These are phyloP conservation scores for Aphelenchoides besseyi DNA, from an alignment of 1,140 invertebrate species.

Conservation along the genomic window DNA sequence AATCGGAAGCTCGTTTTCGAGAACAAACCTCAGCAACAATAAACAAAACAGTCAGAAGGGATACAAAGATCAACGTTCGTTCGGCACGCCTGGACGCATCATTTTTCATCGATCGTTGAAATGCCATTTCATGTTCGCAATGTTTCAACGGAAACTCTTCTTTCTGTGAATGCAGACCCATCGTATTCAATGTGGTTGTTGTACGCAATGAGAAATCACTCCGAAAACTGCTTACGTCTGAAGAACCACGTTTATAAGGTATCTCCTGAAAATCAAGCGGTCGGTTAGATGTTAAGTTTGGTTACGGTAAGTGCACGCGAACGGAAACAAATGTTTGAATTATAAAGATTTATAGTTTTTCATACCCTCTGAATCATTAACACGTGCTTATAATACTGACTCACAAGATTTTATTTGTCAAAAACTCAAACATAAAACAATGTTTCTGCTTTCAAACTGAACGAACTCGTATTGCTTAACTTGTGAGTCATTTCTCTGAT, in stretches of 20 bases:
- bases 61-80: constrained; percentile 49
- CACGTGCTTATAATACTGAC: too few species aligned
- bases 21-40: constrained; percentile 55
- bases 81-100: constrained; percentile 47
- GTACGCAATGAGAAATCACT: not conserved
- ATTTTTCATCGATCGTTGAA: constrained; percentile 20
- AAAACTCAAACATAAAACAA: too few species aligned
- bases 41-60: constrained; percentile 52
- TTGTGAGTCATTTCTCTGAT: too few species aligned
- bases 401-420: too few species aligned
- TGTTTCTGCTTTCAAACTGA: too few species aligned
- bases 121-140: constrained; percentile 28
- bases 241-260: not conserved
- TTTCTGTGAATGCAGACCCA: constrained; percentile 15
- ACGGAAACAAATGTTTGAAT: too few species aligned
- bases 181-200: not conserved
- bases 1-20: too few species aligned
- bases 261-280: not conserved
- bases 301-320: too few species aligned
- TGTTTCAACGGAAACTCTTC: constrained; percentile 25
- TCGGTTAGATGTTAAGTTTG: too few species aligned
- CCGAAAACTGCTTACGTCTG: not conserved
- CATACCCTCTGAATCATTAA: too few species aligned
- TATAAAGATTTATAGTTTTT: too few species aligned
- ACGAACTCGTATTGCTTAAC: too few species aligned